A percentile compares a stretch with the other conserved stretches of the same genome.
Conservation (phyloP, 2,797 vertebrate species). For the Sciurus carolinensis region DNA sequence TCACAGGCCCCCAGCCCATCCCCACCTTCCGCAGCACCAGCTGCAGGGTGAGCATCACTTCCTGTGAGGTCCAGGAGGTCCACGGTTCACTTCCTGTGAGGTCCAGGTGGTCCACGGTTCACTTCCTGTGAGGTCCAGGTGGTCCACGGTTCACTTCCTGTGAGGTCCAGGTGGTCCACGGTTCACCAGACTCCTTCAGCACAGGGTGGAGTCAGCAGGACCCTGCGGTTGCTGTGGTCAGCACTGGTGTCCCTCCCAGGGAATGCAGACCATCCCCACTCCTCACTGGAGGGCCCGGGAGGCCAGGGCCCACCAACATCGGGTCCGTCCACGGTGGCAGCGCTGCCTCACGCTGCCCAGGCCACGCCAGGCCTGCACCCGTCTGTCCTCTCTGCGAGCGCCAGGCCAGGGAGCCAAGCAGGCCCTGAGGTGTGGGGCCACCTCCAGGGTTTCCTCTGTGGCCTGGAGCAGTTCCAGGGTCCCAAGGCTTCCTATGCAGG, state of each 20-base stretch:
- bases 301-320: background rate
- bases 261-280: background rate
- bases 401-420: too few species aligned
- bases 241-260: background rate
- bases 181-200: background rate
- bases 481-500: accelerated
- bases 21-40: background rate
- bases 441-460: background rate
- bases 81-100: too few species aligned
- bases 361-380: too few species aligned
- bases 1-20: background rate
- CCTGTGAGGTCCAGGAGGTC: too few species aligned
- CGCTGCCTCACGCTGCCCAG: too few species aligned
- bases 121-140: background rate
- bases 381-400: too few species aligned
- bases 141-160: background rate
- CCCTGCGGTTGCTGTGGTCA: background rate
- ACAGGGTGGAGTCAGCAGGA: background rate
- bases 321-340: background rate
- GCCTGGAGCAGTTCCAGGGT: too few species aligned
- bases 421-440: too few species aligned
- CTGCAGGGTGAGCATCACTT: too few species aligned
- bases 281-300: background rate
- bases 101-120: too few species aligned
- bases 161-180: background rate